phyloP scores from a whole-genome alignment of 2,888 invertebrate species.

The Spodoptera exigua region DNA sequence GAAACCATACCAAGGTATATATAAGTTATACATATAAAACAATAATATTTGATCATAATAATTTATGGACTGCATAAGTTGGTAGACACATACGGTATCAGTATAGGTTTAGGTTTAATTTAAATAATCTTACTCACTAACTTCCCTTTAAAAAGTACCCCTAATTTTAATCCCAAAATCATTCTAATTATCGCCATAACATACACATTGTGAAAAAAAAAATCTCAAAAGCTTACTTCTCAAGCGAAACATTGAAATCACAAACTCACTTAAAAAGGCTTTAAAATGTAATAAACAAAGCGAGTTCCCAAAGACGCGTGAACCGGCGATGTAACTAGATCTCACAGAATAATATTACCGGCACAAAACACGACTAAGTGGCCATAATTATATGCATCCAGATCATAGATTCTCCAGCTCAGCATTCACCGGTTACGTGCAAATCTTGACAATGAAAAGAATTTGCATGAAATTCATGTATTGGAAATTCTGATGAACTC shows the following conservation, averaged over 20 bases:
- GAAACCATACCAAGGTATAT: too few species aligned
- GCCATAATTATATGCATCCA: conserved; percentile 64
- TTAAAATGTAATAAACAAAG: not conserved
- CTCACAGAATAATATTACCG: conserved; percentile 37
- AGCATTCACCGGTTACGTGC: conserved; percentile 57
- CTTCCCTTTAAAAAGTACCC: not conserved
- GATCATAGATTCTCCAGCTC: conserved; percentile 52
- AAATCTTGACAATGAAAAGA: conserved; percentile 58
- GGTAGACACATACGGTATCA: too few species aligned
- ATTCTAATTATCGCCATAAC: too few species aligned
- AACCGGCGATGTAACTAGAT: conserved; percentile 30
- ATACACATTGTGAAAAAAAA: too few species aligned
- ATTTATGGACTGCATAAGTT: too few species aligned
- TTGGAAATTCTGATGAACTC: conserved; percentile 48
- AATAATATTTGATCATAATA: too few species aligned
- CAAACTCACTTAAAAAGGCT: conserved; percentile 2
- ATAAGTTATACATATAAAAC: too few species aligned
- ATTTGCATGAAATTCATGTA: conserved; percentile 53
- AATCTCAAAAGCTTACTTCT: too few species aligned
- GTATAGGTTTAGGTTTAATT: too few species aligned
- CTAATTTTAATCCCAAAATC: too few species aligned
- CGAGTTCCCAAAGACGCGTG: conserved; percentile 10
- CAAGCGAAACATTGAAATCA: not conserved
- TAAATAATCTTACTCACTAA: not conserved
- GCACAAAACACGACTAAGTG: conserved; percentile 36